Conservation (phyloP, 2,888 invertebrate species). For the Sthenelais limicola region DNA sequence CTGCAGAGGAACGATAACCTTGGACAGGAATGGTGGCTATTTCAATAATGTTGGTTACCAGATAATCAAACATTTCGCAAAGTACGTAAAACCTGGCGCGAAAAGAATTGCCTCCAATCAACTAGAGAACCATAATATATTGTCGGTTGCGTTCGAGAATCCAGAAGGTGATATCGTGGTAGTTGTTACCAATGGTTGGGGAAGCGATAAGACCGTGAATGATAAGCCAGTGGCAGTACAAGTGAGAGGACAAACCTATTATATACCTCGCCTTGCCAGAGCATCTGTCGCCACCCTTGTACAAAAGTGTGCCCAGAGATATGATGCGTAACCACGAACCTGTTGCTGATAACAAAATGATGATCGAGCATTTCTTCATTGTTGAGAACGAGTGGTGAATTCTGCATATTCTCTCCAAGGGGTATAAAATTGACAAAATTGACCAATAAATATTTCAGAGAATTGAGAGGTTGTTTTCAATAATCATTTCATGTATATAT, state of each 20-base stretch:
- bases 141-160: slow-evolving; percentile 44
- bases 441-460: no score
- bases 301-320: slow-evolving; percentile 1
- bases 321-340: background rate
- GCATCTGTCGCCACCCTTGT: background rate
- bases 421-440: no score
- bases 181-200: slow-evolving; percentile 33
- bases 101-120: slow-evolving; percentile 34
- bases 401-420: no score
- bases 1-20: slow-evolving; percentile 49
- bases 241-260: background rate
- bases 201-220: background rate
- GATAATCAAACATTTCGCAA: slow-evolving; percentile 47
- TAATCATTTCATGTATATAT: no score
- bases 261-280: background rate
- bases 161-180: slow-evolving; percentile 42
- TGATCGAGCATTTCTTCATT: no score
- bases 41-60: slow-evolving; percentile 46
- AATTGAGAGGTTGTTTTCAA: no score
- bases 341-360: no score
- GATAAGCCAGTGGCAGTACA: no score
- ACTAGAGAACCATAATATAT: slow-evolving; percentile 19
- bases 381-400: no score
- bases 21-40: slow-evolving; percentile 31
- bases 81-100: slow-evolving; percentile 47